A percentile compares a stretch with the other conserved stretches of the same genome.
Conservation (phyloP, 2,113 vertebrate genomes). For the Seriola quinqueradiata region DNA sequence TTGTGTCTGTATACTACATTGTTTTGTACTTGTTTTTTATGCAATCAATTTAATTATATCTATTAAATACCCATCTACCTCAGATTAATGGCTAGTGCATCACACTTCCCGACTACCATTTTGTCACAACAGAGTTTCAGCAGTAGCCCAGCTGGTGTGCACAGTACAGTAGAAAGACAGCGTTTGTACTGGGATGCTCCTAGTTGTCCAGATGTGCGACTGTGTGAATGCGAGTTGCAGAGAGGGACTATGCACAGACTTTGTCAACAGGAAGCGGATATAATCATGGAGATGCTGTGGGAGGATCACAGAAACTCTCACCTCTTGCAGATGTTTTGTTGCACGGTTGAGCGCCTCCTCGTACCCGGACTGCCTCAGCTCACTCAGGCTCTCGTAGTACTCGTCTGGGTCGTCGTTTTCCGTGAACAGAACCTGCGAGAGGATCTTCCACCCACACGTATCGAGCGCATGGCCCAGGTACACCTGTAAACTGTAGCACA, state of each 20-base stretch:
- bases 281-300: not conserved
- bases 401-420: conserved; percentile 95
- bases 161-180: not conserved
- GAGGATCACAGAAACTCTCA: conserved; percentile 73
- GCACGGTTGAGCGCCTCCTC: conserved; percentile 92
- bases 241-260: not conserved
- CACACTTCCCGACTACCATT: not conserved
- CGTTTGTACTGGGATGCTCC: not conserved
- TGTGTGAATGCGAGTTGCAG: not conserved
- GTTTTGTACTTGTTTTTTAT: not conserved
- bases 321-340: conserved; percentile 91
- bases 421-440: conserved; percentile 94
- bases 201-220: conserved; percentile 5
- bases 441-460: conserved; percentile 97
- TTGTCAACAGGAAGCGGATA: not conserved
- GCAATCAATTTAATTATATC: not conserved
- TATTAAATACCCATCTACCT: not conserved
- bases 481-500: conserved; percentile 90
- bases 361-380: conserved; percentile 93
- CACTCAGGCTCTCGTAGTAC: conserved; percentile 97
- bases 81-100: not conserved
- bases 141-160: not conserved
- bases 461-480: conserved; percentile 94
- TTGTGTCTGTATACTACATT: not conserved
- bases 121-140: not conserved